Conservation (phyloP, 2,888 invertebrate species). For the Diachrysia chrysitis region DNA sequence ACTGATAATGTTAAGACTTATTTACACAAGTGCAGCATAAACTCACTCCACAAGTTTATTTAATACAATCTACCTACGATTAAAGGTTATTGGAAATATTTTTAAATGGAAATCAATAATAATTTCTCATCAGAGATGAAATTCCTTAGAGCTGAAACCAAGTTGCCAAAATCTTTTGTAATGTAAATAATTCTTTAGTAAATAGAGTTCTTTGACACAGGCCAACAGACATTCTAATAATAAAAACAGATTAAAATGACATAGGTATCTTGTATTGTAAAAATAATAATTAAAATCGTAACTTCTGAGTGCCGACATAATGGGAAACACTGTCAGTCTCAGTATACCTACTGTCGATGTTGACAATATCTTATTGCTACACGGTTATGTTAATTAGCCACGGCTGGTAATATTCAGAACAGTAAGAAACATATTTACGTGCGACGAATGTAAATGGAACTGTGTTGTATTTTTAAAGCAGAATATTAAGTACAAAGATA, state of each 20-base stretch:
- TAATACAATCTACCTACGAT: background rate
- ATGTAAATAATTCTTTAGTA: too few species aligned
- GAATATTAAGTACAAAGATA: background rate
- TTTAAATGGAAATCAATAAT: background rate
- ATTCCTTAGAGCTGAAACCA: too few species aligned
- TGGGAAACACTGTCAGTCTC: background rate
- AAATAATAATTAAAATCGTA: background rate
- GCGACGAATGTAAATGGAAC: background rate
- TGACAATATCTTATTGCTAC: background rate
- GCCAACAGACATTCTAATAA: too few species aligned
- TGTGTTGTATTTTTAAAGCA: background rate
- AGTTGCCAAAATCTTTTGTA: too few species aligned
- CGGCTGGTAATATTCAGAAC: background rate
- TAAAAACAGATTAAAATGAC: background rate
- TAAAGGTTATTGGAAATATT: background rate
- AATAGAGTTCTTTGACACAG: too few species aligned
- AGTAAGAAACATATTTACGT: background rate
- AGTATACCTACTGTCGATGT: background rate
- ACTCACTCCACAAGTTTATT: background rate
- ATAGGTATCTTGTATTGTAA: background rate
- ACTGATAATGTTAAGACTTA: constrained; percentile 1
- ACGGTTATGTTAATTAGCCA: background rate
- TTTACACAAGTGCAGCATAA: background rate
- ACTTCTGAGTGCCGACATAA: background rate
- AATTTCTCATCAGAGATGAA: background rate